Evolutionary conservation across 2,888 invertebrate genomes (phyloP).

Genomic region (Tenthredo scrophulariae): DNA sequence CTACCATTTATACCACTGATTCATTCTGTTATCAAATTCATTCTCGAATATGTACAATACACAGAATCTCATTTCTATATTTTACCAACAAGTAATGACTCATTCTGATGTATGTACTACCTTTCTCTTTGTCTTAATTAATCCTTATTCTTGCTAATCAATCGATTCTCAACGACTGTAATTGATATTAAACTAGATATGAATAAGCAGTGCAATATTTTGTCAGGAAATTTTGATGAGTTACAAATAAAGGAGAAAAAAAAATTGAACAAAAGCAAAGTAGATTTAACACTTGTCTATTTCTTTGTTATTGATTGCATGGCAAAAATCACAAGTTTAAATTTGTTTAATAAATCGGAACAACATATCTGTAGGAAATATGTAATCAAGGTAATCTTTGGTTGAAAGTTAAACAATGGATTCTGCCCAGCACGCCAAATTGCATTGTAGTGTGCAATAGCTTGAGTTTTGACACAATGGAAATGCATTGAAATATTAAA

Average conservation of each 20-base stretch:
- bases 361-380: not conserved
- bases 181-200: not conserved
- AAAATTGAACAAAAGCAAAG: not conserved
- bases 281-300: not conserved
- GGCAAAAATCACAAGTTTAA: not conserved
- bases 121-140: constrained; percentile 42
- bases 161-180: not conserved
- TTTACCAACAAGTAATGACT: not conserved
- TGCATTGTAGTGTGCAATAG: constrained; percentile 26
- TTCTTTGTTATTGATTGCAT: not conserved
- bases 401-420: constrained; percentile 26
- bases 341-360: not conserved
- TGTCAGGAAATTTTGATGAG: not conserved
- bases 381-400: constrained; percentile 18
- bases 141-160: not conserved
- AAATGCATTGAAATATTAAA: constrained; percentile 37
- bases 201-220: not conserved
- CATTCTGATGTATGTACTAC: constrained; percentile 10
- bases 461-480: constrained; percentile 34
- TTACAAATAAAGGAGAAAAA: not conserved
- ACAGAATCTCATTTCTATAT: constrained; percentile 13
- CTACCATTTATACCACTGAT: not conserved
- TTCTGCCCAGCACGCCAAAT: constrained; percentile 11
- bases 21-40: not conserved
- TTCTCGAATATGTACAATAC: not conserved